Percentiles rank a stretch among this genome's conserved stretches.
Evolutionary conservation across 37 sponge, comb jelly and placozoan genomes (phyloP).

Genomic region (Tethya wilhelma): DNA sequence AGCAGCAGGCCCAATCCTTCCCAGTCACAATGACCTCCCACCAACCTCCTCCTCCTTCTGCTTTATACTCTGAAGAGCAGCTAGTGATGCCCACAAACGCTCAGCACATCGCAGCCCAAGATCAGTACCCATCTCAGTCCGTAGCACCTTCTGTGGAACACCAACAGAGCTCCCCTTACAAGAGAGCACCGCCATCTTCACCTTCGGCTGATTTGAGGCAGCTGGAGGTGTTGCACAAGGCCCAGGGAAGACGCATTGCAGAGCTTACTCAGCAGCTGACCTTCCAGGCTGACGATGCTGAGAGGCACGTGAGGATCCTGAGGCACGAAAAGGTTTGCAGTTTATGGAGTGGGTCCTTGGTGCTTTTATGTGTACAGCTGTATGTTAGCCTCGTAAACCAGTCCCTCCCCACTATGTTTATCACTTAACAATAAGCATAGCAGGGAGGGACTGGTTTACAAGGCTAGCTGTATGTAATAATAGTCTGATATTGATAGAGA

Average conservation of each 20-base stretch:
- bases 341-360: no score
- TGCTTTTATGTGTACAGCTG: neutral
- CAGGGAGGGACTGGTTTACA: no score
- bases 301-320: conserved; percentile 19
- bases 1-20: no score
- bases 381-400: no score
- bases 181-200: neutral
- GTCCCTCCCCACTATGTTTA: no score
- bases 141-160: no score
- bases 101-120: neutral
- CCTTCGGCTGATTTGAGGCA: neutral
- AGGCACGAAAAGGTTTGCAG: conserved; percentile 35
- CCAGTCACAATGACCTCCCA: no score
- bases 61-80: neutral
- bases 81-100: neutral
- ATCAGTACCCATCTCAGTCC: neutral
- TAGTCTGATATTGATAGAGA: no score
- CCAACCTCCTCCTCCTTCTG: no score
- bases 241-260: conserved; percentile 12
- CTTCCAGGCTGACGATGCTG: conserved; percentile 3
- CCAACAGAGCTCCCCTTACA: neutral
- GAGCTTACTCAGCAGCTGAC: conserved; percentile 33
- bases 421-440: no score
- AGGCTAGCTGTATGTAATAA: no score
- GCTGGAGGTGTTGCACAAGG: conserved; percentile 42